These are phyloP conservation scores for Aricia artaxerxes DNA, from an alignment of 2,888 invertebrate genomes.

Conservation along the genomic window DNA sequence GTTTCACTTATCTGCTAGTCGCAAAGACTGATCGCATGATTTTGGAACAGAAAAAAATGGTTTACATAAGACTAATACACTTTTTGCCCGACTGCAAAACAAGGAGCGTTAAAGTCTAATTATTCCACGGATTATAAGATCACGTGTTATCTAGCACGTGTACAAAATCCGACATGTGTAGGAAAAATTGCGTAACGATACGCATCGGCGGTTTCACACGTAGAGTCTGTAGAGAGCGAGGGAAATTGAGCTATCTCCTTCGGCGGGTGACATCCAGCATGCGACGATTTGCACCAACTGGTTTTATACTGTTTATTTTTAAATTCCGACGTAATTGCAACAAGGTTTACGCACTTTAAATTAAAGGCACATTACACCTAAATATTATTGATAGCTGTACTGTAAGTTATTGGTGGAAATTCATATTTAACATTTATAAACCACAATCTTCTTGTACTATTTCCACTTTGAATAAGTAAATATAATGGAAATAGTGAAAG, in stretches of 20 bases:
- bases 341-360: too few species aligned
- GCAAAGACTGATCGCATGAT: too few species aligned
- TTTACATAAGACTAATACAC: background rate
- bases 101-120: background rate
- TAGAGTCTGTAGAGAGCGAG: conserved; percentile 52
- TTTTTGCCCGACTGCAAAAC: background rate
- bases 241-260: conserved; percentile 42
- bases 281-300: background rate
- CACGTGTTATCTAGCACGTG: background rate
- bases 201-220: conserved; percentile 60
- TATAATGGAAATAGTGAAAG: too few species aligned
- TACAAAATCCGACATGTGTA: conserved; percentile 1
- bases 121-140: conserved; percentile 17
- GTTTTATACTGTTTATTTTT: background rate
- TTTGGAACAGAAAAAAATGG: too few species aligned
- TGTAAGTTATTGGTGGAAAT: too few species aligned
- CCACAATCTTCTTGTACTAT: too few species aligned
- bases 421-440: too few species aligned
- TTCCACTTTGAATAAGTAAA: too few species aligned
- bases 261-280: conserved; percentile 6
- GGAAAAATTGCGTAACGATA: conserved; percentile 51
- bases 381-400: too few species aligned
- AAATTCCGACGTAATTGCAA: background rate
- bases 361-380: too few species aligned
- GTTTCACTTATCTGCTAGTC: too few species aligned